phyloP scores from a whole-genome alignment of 2,888 invertebrate species.

The Drosophila phalerata region DNA sequence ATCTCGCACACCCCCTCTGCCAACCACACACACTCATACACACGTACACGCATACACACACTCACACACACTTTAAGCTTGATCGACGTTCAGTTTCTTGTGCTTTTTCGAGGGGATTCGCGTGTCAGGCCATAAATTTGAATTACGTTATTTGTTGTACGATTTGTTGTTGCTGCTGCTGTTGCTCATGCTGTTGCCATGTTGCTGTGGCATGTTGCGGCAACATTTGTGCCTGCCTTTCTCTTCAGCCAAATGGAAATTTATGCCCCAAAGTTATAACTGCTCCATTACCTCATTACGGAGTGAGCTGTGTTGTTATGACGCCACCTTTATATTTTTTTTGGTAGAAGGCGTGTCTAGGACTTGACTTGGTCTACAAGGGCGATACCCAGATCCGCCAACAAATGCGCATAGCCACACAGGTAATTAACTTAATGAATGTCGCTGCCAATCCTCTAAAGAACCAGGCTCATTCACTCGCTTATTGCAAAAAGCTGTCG shows the following conservation, averaged over 20 bases:
- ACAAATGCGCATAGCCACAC: slow-evolving; percentile 23
- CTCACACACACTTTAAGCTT: slow-evolving; percentile 41
- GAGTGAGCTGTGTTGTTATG: slow-evolving; percentile 33
- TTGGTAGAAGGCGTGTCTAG: slow-evolving; percentile 47
- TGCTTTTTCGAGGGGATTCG: slow-evolving; percentile 52
- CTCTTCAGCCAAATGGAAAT: slow-evolving; percentile 42
- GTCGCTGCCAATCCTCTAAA: slow-evolving; percentile 39
- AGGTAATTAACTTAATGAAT: slow-evolving; percentile 59
- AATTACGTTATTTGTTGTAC: slow-evolving; percentile 54
- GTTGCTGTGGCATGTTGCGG: slow-evolving; percentile 56
- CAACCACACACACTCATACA: not conserved
- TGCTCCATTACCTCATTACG: slow-evolving; percentile 58
- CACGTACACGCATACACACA: slow-evolving; percentile 5
- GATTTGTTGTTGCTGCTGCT: slow-evolving; percentile 15
- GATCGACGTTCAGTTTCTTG: slow-evolving; percentile 51
- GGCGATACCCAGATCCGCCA: slow-evolving; percentile 14
- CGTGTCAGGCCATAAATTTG: slow-evolving; percentile 56
- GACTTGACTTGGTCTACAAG: slow-evolving; percentile 13
- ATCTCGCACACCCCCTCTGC: not conserved
- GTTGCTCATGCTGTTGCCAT: slow-evolving; percentile 22
- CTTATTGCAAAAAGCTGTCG: slow-evolving; percentile 29
- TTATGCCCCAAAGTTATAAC: slow-evolving; percentile 44
- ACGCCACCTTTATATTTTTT: slow-evolving; percentile 50
- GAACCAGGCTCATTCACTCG: not conserved
- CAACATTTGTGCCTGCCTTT: slow-evolving; percentile 56